A percentile compares a stretch with the other conserved stretches of the same genome.
Evolutionary conservation across 2,113 vertebrate species (phyloP).

Genomic region (Promerops cafer): DNA sequence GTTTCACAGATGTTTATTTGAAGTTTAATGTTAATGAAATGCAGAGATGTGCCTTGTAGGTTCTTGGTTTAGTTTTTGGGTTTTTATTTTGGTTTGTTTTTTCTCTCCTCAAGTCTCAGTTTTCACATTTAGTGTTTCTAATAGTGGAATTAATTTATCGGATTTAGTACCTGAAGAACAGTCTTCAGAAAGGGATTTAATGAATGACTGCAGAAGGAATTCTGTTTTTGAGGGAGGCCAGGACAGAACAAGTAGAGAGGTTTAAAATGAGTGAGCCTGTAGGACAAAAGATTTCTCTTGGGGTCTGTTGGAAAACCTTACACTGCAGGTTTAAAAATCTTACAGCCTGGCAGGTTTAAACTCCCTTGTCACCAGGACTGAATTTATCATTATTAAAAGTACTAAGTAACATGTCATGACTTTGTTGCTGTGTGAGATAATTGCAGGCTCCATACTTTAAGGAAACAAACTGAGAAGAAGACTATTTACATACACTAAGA

Average conservation of each 20-base stretch:
- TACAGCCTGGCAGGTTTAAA: background rate
- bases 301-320: background rate
- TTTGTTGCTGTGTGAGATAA: conserved; percentile 52
- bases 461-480: conserved; percentile 60
- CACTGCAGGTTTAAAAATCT: background rate
- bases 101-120: background rate
- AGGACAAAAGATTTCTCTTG: background rate
- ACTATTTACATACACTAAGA: conserved; percentile 61
- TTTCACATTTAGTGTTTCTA: background rate
- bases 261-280: background rate
- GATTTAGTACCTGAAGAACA: background rate
- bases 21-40: conserved; percentile 59
- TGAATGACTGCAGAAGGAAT: background rate
- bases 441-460: conserved; percentile 66
- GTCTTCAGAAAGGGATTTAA: background rate
- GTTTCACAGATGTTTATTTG: conserved; percentile 51
- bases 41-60: background rate
- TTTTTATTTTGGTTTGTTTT: background rate
- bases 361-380: conserved; percentile 37
- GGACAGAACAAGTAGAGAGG: background rate
- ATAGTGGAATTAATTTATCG: background rate
- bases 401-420: conserved; percentile 63
- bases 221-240: background rate
- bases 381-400: conserved; percentile 60
- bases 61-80: background rate